Percentiles rank a stretch among this genome's conserved stretches.
These are phyloP conservation scores for Drosophila mayaguana DNA, from an alignment of 2,888 invertebrate genomes.

Conservation along the genomic window DNA sequence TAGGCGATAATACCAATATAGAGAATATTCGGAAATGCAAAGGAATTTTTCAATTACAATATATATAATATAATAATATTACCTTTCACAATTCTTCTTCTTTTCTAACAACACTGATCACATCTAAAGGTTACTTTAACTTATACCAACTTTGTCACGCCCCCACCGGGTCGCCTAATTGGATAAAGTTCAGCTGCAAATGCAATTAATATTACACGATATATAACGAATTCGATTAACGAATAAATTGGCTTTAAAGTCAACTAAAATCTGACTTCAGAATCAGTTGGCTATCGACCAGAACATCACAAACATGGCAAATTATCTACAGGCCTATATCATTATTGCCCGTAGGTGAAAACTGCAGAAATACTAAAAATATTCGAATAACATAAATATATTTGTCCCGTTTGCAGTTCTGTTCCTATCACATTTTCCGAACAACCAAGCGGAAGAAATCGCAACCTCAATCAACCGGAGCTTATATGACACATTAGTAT, in stretches of 20 bases:
- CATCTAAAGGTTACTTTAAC: no score
- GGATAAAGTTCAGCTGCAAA: neutral
- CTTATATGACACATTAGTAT: no score
- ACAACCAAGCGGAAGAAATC: no score
- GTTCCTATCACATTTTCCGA: neutral
- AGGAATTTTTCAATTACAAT: neutral
- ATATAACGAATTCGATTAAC: neutral
- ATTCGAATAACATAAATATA: neutral
- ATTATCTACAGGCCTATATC: neutral
- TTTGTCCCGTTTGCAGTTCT: neutral
- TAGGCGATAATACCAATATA: neutral
- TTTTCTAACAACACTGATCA: no score
- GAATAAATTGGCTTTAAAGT: neutral
- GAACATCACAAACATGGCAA: slow-evolving; percentile 10
- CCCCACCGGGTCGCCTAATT: no score
- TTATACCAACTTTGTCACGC: no score
- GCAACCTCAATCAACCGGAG: no score
- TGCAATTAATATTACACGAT: neutral
- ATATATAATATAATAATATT: no score
- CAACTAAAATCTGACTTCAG: neutral
- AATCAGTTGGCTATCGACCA: no score
- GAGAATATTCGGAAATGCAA: neutral
- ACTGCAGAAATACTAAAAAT: neutral
- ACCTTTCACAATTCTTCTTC: no score
- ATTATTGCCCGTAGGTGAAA: slow-evolving; percentile 11